Conservation (phyloP, 1,140 invertebrate species). For the Panulirus ornatus region DNA sequence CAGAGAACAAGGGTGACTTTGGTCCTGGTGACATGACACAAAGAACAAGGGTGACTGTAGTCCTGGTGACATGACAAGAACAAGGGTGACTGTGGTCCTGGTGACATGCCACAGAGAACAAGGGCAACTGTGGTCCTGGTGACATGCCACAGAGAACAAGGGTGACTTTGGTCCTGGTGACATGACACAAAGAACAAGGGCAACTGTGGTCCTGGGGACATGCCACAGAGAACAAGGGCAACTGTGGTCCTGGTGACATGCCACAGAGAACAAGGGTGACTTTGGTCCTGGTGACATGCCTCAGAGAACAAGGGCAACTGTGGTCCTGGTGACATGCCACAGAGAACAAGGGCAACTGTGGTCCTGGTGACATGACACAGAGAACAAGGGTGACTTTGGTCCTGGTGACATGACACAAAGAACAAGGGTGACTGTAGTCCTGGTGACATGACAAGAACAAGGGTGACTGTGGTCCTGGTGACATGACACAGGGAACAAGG, state of each 20-base stretch:
- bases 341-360: conserved; percentile 7
- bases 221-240: conserved; percentile 1
- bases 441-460: no score
- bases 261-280: conserved; percentile 8
- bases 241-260: conserved; percentile 8
- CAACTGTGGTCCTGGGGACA: conserved; percentile 2
- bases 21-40: neutral
- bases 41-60: neutral
- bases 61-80: conserved; percentile 11
- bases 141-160: conserved; percentile 5
- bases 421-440: neutral
- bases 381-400: conserved; percentile 7
- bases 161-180: conserved; percentile 1
- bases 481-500: neutral
- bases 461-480: no score
- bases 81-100: no score
- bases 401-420: conserved; percentile 9
- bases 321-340: conserved; percentile 14
- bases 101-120: conserved; percentile 7
- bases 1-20: conserved; percentile 16
- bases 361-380: conserved; percentile 10
- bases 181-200: neutral
- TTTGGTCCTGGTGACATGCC: no score
- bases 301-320: neutral
- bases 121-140: conserved; percentile 5